Conservation (phyloP, 2,113 vertebrate species). For the Alosa alosa region DNA sequence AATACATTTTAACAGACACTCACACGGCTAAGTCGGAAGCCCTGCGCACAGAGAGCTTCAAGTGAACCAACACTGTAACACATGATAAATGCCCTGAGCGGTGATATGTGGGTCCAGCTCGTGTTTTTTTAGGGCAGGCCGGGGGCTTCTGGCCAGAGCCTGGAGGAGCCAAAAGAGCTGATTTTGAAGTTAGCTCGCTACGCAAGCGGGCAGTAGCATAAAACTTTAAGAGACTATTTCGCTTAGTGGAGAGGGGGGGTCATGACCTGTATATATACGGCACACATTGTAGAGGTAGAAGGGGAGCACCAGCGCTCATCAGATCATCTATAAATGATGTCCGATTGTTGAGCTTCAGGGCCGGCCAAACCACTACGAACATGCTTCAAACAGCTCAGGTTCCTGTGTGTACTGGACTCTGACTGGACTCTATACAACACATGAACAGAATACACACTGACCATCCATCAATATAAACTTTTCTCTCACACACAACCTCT, state of each 20-base stretch:
- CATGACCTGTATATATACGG: background rate
- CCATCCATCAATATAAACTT: background rate
- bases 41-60: background rate
- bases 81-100: background rate
- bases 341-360: background rate
- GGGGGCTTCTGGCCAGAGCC: too few species aligned
- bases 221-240: background rate
- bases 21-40: background rate
- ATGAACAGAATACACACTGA: background rate
- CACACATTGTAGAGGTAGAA: too few species aligned
- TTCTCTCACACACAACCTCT: background rate
- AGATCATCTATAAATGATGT: background rate
- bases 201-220: background rate
- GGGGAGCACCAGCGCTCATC: background rate
- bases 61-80: background rate
- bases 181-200: background rate
- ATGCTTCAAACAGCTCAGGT: background rate
- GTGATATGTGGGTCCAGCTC: background rate
- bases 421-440: background rate
- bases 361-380: background rate
- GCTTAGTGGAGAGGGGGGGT: background rate
- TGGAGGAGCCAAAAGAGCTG: background rate
- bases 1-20: background rate
- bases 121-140: background rate
- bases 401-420: background rate